Evolutionary conservation across 2,888 invertebrate genomes (phyloP).

Genomic region (Heliconius hortense): DNA sequence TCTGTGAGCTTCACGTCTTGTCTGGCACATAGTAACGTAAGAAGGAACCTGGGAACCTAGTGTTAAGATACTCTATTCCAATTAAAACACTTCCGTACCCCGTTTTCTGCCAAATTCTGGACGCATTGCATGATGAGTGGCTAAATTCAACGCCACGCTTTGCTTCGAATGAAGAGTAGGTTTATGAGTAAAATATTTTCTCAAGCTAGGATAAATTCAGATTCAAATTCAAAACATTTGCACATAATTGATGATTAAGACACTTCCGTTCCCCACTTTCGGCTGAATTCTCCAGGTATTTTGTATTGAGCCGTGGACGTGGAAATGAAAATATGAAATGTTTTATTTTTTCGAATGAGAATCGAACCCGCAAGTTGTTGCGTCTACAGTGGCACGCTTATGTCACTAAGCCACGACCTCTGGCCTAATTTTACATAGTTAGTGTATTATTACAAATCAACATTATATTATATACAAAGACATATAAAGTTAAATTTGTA

Average conservation of each 20-base stretch:
- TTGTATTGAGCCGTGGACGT: not conserved
- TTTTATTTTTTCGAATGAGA: not conserved
- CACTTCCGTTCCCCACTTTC: not conserved
- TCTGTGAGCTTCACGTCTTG: not conserved
- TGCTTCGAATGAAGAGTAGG: too few species aligned
- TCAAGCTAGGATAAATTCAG: too few species aligned
- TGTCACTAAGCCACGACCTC: not conserved
- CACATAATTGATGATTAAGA: too few species aligned
- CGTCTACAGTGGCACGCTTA: not conserved
- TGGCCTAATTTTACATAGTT: not conserved
- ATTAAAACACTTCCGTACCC: not conserved
- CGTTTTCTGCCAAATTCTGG: not conserved
- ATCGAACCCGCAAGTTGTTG: not conserved
- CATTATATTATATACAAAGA: not conserved
- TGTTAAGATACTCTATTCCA: not conserved
- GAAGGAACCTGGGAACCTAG: not conserved
- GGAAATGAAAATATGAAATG: too few species aligned
- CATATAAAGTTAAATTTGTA: not conserved
- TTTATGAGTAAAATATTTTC: too few species aligned
- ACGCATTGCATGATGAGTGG: too few species aligned
- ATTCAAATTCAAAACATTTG: too few species aligned
- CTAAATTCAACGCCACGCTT: too few species aligned
- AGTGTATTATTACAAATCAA: not conserved
- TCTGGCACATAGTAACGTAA: not conserved
- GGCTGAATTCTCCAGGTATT: not conserved